Percentiles rank a stretch among this genome's conserved stretches.
phyloP scores from a whole-genome alignment of 2,888 invertebrate genomes.

The Hermodice carunculata region DNA sequence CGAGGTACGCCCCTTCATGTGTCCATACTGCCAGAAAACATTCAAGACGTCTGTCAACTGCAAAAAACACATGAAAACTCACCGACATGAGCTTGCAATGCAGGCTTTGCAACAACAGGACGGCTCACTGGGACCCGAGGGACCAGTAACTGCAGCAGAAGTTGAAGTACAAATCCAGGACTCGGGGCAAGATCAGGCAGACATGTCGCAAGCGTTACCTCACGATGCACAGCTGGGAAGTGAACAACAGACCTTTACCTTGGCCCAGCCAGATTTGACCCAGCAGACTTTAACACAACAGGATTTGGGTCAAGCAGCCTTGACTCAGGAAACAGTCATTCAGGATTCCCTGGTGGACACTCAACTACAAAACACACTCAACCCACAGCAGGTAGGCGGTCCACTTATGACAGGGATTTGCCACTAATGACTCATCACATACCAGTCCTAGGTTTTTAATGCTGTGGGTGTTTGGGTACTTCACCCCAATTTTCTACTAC shows the following conservation, averaged over 20 bases:
- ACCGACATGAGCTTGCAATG: conserved; percentile 72
- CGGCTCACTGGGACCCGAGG: too few relatives aligned
- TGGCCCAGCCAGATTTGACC: not conserved
- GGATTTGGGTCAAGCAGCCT: not conserved
- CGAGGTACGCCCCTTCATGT: conserved; percentile 69
- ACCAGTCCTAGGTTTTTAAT: too few relatives aligned
- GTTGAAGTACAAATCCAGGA: too few relatives aligned
- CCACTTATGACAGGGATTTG: too few relatives aligned
- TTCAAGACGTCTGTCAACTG: conserved; percentile 76
- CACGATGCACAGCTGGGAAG: not conserved
- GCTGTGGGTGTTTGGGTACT: too few relatives aligned
- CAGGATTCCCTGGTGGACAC: conserved; percentile 31
- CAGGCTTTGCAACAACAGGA: too few relatives aligned
- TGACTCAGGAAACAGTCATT: conserved; percentile 12
- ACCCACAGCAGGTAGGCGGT: conserved; percentile 56
- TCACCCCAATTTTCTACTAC: too few relatives aligned
- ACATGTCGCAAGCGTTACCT: not conserved
- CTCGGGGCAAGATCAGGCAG: too few relatives aligned
- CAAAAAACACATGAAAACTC: conserved; percentile 78
- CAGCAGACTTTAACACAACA: conserved; percentile 17
- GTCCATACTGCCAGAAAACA: conserved; percentile 76
- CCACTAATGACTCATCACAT: too few relatives aligned
- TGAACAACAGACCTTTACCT: not conserved
- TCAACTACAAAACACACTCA: conserved; percentile 59
- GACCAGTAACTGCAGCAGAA: too few relatives aligned